Base-by-base conservation (phyloP, 2,888 invertebrate genomes). In the Antheraea yamamai region DNA sequence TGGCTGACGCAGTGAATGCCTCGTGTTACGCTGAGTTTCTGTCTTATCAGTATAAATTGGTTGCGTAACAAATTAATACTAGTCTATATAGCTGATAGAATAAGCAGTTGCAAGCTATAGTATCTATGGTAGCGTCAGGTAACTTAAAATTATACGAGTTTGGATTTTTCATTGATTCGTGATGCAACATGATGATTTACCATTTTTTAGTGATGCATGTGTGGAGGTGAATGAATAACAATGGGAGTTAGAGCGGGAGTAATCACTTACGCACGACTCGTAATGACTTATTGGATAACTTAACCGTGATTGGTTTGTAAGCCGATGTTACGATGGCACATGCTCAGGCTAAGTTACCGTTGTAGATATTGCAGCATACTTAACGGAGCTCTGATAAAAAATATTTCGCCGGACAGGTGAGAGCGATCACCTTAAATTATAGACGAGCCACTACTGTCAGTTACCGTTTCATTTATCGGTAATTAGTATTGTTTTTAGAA, bases 21-120 rank as follows among this genome's bases (percentile, higher is more conserved):
- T 30, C 64, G 64, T 26, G 26, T 66, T 66, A 66, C 64, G 30
- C 14, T 30, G 26, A 64, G 23, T 23, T 8, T 61, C 26, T 26
- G 16, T 66, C 18, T n/a, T 30, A 66, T 66, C 64, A 16, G 26
- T 30, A 66, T 14, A 66, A 66, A 30, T 26, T 6, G 2, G 16
- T 66, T 66, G 30, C 30, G 64, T 30, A 66, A 61, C 23, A 61
- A 61, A 66, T 66, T 66, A 26, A 64, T 64, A 66, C 18, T 16
- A 6, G 4, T 30, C 64, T 16, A 30, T 10, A 23, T 30, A 30
- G 14, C 16, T 66, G 64, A 66, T 30, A 66, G 61, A 12, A 16
- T 64, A 64, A 64, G 26, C 26, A 26, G 16, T 61, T 61, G 20
- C 58, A 61, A 61, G 61, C 61, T 10, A 61, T 10, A 10, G n/a